phyloP scores from a whole-genome alignment of 2,888 invertebrate species.

The Pachycephus smyrnensis region DNA sequence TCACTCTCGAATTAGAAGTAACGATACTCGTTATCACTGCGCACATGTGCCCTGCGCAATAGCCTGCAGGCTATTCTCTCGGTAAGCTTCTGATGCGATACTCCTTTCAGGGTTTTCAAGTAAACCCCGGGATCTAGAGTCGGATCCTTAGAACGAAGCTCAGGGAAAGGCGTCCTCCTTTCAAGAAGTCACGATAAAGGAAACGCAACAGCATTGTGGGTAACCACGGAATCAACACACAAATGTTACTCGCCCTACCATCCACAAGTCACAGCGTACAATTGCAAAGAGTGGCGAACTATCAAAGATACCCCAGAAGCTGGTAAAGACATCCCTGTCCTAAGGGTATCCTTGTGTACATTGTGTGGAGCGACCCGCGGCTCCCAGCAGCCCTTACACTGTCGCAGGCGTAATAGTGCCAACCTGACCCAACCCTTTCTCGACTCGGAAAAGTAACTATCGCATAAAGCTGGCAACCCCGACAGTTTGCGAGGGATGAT shows the following conservation, averaged over 20 bases:
- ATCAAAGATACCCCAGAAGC: neutral
- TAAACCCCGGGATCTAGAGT: neutral
- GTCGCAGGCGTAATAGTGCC: neutral
- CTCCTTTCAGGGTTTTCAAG: neutral
- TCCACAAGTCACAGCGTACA: neutral
- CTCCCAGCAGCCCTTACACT: neutral
- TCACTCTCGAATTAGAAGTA: neutral
- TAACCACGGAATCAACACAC: neutral
- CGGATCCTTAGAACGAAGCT: neutral
- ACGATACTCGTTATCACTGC: neutral
- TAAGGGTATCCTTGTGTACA: neutral
- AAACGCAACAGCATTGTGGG: neutral
- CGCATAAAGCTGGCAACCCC: conserved; percentile 51
- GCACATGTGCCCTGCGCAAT: too few relatives aligned
- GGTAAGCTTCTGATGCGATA: neutral
- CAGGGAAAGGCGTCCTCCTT: neutral
- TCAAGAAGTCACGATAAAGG: neutral
- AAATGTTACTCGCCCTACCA: neutral
- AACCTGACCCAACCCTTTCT: neutral
- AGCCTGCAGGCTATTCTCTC: neutral
- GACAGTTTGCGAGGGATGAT: conserved; percentile 51
- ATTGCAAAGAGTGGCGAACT: neutral
- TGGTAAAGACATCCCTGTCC: neutral
- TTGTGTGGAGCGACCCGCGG: neutral
- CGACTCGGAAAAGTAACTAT: conserved; percentile 30